phyloP scores from a whole-genome alignment of 2,797 vertebrate genomes.

The Eulemur albifrons region DNA sequence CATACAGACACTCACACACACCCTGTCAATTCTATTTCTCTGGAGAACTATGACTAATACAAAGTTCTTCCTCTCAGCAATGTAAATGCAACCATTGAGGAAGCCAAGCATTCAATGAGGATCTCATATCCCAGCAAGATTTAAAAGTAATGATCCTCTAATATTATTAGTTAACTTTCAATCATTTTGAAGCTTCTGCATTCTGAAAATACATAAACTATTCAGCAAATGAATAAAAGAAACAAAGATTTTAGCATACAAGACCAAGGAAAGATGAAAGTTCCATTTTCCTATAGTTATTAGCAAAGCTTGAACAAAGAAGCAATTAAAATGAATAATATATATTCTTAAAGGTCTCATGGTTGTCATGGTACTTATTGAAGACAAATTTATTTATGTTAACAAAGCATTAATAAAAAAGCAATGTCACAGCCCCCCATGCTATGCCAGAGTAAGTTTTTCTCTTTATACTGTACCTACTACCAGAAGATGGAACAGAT shows the following conservation, averaged over 20 bases:
- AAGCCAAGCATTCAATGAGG: background rate
- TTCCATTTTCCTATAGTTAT: background rate
- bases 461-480: background rate
- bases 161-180: background rate
- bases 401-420: background rate
- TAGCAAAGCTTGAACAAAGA: slow-evolving; percentile 16
- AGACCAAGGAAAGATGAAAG: background rate
- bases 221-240: background rate
- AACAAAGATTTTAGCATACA: background rate
- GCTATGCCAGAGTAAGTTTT: background rate
- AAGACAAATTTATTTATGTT: background rate
- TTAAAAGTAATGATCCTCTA: background rate
- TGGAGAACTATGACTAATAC: background rate
- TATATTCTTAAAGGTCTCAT: slow-evolving; percentile 7
- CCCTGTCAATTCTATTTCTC: background rate
- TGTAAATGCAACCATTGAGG: background rate
- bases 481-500: background rate
- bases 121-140: background rate
- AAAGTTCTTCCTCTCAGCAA: background rate
- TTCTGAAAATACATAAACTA: slow-evolving; percentile 20
- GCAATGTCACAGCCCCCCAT: background rate
- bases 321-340: slow-evolving; percentile 48
- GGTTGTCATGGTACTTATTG: slow-evolving; percentile 23
- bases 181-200: background rate
- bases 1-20: background rate